Evolutionary conservation across 2,797 vertebrate species (phyloP).

Genomic region (Pampus argenteus): DNA sequence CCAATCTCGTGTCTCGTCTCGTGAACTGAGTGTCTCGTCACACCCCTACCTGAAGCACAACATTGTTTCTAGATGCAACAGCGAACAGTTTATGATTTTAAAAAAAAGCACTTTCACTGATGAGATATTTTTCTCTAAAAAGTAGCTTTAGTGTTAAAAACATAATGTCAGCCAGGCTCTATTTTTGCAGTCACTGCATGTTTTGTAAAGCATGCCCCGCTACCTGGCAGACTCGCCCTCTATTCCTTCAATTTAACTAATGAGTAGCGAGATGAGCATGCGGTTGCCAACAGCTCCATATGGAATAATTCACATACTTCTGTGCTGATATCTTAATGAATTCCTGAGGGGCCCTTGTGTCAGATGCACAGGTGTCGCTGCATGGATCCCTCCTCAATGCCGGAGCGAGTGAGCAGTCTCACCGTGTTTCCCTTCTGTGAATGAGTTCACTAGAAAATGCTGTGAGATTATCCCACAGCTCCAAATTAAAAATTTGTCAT

Average conservation of each 20-base stretch:
- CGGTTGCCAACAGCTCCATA: constrained; percentile 29
- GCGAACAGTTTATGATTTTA: too few species aligned
- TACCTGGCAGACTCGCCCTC: constrained; percentile 3
- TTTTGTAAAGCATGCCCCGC: constrained; percentile 12
- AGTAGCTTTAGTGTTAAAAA: not conserved
- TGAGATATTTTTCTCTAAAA: not conserved
- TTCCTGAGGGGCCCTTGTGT: constrained; percentile 20
- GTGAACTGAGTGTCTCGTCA: too few species aligned
- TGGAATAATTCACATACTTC: constrained; percentile 28
- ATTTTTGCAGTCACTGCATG: not conserved
- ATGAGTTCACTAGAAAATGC: constrained; percentile 2
- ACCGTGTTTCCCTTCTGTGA: not conserved
- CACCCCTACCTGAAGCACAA: too few species aligned
- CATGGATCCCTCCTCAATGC: not conserved
- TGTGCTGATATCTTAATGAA: constrained; percentile 49
- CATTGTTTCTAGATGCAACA: not conserved
- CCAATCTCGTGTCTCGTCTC: too few species aligned
- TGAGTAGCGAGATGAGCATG: constrained; percentile 21
- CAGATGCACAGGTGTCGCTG: constrained; percentile 22
- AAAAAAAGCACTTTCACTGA: too few species aligned
- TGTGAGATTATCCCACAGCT: not conserved
- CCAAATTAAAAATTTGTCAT: not conserved
- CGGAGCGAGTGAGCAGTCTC: not conserved
- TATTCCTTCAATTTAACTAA: constrained; percentile 40
- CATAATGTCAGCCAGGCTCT: not conserved